phyloP scores from a whole-genome alignment of 2,888 invertebrate genomes.

The Yponomeuta malinellus region DNA sequence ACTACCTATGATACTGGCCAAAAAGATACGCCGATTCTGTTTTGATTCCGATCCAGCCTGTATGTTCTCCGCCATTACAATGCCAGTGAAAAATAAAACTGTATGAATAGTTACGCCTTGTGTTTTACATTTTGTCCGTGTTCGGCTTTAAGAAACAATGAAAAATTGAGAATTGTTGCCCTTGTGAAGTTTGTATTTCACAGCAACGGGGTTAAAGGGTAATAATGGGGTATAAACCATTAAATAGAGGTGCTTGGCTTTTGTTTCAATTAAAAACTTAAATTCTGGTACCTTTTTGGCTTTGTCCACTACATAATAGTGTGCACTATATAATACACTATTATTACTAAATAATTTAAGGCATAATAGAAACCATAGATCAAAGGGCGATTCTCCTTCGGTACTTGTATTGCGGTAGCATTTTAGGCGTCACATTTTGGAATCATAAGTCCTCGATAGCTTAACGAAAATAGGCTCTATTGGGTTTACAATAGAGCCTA shows the following conservation, averaged over 20 bases:
- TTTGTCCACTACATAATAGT: slow-evolving; percentile 6
- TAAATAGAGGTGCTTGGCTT: not conserved
- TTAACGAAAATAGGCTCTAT: not conserved
- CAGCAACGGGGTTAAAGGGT: not conserved
- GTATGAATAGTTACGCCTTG: not conserved
- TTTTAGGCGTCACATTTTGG: not conserved
- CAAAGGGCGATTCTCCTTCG: not conserved
- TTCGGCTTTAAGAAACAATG: not conserved
- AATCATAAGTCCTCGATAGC: not conserved
- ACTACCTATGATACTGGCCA: slow-evolving; percentile 17
- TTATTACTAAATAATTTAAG: slow-evolving; percentile 5
- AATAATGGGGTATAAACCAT: not conserved
- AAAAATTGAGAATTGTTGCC: not conserved
- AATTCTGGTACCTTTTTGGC: not conserved
- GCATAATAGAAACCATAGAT: slow-evolving; percentile 11
- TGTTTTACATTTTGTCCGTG: not conserved
- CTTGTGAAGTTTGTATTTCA: not conserved
- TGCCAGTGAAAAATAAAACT: not conserved
- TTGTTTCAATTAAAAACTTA: not conserved
- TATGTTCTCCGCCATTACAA: not conserved
- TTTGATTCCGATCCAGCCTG: not conserved
- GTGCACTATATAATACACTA: not conserved
- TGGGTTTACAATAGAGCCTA: too few species aligned
- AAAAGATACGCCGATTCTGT: not conserved
- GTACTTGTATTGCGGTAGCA: slow-evolving; percentile 9